Conservation (phyloP, 2,113 vertebrate genomes). For the Trogon melanurus region DNA sequence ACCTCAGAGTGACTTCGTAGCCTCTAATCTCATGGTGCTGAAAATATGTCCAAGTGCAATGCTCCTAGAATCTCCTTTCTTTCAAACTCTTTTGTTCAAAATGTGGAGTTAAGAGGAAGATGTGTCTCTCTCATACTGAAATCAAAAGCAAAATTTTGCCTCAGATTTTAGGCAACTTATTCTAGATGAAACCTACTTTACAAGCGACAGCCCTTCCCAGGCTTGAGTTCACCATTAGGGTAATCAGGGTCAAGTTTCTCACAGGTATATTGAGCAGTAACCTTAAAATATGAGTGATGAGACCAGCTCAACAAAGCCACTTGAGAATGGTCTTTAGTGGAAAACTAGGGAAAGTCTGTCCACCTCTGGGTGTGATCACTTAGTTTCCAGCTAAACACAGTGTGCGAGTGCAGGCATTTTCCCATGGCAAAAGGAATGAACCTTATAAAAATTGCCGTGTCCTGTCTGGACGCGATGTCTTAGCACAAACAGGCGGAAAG, state of each 20-base stretch:
- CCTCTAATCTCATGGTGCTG: accelerated
- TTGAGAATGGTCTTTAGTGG: background rate
- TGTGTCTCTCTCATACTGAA: background rate
- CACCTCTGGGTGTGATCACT: background rate
- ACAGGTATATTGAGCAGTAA: background rate
- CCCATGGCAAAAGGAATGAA: background rate
- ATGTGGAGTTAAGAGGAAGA: background rate
- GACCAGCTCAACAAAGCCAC: background rate
- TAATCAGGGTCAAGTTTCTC: background rate
- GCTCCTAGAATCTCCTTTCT: background rate
- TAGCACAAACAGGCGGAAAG: background rate
- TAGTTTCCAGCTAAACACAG: background rate
- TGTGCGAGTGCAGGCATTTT: background rate
- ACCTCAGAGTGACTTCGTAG: background rate
- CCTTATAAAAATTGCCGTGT: background rate
- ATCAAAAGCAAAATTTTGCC: background rate
- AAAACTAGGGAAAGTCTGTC: background rate
- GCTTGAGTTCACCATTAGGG: background rate
- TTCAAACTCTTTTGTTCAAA: background rate
- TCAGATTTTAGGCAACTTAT: background rate
- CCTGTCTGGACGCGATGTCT: accelerated
- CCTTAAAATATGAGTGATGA: background rate
- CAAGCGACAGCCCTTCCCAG: background rate
- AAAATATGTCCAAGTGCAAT: background rate
- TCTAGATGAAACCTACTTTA: background rate